Evolutionary conservation across 2,113 vertebrate species (phyloP).

Genomic region (Lipophrys pholis): DNA sequence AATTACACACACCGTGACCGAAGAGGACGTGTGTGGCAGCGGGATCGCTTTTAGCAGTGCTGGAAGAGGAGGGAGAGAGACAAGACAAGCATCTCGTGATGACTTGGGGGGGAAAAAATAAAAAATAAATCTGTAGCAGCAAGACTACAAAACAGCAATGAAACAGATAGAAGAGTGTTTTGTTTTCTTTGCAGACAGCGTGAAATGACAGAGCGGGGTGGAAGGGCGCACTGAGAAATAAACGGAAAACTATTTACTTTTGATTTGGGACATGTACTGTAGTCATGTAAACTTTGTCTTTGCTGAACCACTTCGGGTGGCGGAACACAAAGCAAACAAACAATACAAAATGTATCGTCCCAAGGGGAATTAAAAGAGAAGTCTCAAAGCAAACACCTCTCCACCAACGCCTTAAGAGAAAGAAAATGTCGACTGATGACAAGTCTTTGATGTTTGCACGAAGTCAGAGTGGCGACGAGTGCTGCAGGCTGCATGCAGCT

Average conservation of each 20-base stretch:
- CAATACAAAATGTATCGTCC: constrained; percentile 53
- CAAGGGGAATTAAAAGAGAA: constrained; percentile 62
- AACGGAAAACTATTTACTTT: constrained; percentile 64
- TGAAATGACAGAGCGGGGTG: constrained; percentile 53
- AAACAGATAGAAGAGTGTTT: constrained; percentile 21
- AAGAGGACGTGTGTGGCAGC: constrained; percentile 88
- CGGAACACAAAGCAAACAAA: constrained; percentile 63
- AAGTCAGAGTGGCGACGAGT: constrained; percentile 14
- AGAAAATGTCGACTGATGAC: constrained; percentile 44
- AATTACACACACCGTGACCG: constrained; percentile 93
- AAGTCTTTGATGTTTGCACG: constrained; percentile 62
- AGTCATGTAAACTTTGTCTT: constrained; percentile 61
- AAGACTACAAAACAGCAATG: constrained; percentile 25
- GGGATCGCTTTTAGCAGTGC: constrained; percentile 85
- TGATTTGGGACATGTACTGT: constrained; percentile 66
- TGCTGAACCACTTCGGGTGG: constrained; percentile 45
- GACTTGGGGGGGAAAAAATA: too few relatives aligned
- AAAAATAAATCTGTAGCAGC: background rate
- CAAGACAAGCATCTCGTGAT: constrained; percentile 4
- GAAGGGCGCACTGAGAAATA: constrained; percentile 37
- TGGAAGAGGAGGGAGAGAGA: constrained; percentile 81
- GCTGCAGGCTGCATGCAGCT: constrained; percentile 5
- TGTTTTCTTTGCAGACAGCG: constrained; percentile 24
- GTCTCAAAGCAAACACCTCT: constrained; percentile 52
- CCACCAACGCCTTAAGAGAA: constrained; percentile 14